Base-by-base conservation (phyloP, 2,888 invertebrate species). In the Charanyca ferruginea region DNA sequence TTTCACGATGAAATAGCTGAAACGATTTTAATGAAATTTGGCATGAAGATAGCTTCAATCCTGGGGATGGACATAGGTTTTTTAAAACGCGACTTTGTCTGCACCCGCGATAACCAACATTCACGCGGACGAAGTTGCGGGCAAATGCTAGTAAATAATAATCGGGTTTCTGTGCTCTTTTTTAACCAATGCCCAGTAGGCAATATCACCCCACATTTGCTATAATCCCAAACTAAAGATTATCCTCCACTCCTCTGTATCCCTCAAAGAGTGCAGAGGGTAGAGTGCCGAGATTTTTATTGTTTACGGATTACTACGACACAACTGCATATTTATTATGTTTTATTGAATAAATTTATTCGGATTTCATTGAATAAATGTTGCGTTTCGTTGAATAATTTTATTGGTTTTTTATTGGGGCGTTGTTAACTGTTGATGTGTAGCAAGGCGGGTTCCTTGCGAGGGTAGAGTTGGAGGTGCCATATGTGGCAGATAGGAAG, bases 281-380 rank as follows among this genome's bases (percentile, higher is more conserved):
- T 72, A 66, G 85, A 89, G 87, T 87, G 85, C 83, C 53, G 89
- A 88, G 91, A 93, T 93, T 93, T 92, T 90, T 89, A 92, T 93
- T 93, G 89, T 90, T 84, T 89, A 79, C 79, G 89, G 91, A 91
- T 93, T 92, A 93, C 86, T 76, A 71, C 76, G 81, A 81, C 73
- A 81, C 84, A 83, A 81, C 87, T 86, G 91, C 90, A 93, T 91
- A 66, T 45, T n/a, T 73, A 91, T 93, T 90, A 93, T 83, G 83
- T 91, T 92, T 90, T 84, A 91, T 90, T 83, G 73, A 77, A 73
- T 77, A 65, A 22, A 70, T 70, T 45, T 23, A 70, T 63, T 70
- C 28, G n/a, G 38, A 49, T 76, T 73, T 76, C 22, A n/a, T 63
- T 63, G 22, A 71, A 73, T 72, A 72, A 72, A 69, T 57, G 47